Evolutionary conservation across 2,113 vertebrate genomes (phyloP).

Genomic region (Bothrops jararaca): DNA sequence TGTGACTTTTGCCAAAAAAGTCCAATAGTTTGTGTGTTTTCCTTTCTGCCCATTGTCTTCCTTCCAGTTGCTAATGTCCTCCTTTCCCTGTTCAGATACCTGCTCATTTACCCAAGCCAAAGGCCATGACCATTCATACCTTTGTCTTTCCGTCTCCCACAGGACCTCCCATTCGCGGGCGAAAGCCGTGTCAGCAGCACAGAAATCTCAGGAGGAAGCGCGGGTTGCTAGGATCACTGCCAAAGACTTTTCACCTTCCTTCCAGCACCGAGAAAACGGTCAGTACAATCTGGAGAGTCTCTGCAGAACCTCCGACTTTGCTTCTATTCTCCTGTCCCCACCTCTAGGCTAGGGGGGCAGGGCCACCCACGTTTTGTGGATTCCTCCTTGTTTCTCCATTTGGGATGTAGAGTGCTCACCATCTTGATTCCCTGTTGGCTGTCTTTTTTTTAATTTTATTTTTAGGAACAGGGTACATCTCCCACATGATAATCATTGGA

Average conservation of each 20-base stretch:
- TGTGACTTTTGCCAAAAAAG: background rate
- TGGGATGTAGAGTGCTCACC: background rate
- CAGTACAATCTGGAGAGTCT: slow-evolving; percentile 43
- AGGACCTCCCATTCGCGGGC: slow-evolving; percentile 94
- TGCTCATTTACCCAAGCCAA: background rate
- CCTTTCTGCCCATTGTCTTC: background rate
- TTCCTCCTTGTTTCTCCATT: background rate
- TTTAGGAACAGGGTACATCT: background rate
- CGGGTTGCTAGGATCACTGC: slow-evolving; percentile 92
- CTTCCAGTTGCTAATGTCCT: background rate
- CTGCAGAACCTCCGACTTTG: background rate
- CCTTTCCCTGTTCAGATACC: background rate
- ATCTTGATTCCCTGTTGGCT: background rate
- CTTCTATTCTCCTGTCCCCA: background rate
- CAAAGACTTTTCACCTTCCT: slow-evolving; percentile 97
- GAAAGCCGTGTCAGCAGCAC: slow-evolving; percentile 89
- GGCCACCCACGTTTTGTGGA: background rate
- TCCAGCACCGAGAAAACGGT: slow-evolving; percentile 96
- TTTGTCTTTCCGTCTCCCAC: slow-evolving; percentile 37
- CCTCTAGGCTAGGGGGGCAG: background rate
- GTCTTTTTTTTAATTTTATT: no score
- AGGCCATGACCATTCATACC: fast-evolving
- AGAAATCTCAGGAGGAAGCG: slow-evolving; percentile 91
- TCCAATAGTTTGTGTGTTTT: background rate
- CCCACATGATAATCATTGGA: background rate